These are phyloP conservation scores for Noctua comes DNA, from an alignment of 2,888 invertebrate genomes.

Conservation along the genomic window DNA sequence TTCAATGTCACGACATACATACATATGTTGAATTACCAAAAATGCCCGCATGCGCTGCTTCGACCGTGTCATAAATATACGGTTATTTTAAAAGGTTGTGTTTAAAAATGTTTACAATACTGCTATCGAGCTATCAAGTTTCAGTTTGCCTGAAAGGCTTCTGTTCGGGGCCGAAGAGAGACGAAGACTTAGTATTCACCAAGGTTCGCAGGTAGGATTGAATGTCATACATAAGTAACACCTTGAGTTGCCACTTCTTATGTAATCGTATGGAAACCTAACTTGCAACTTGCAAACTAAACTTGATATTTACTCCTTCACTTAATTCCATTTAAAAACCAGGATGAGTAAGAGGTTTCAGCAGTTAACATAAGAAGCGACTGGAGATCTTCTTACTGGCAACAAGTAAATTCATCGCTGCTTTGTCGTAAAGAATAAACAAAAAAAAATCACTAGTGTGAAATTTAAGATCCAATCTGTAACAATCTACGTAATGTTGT, in stretches of 20 bases:
- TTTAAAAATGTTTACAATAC: neutral
- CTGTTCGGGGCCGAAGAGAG: slow-evolving; percentile 10
- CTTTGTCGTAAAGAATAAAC: no score
- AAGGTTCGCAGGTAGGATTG: slow-evolving; percentile 14
- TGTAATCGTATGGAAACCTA: neutral
- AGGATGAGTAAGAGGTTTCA: neutral
- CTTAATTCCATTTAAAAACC: neutral
- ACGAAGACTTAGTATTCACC: slow-evolving; percentile 15
- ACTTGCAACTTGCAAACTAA: neutral
- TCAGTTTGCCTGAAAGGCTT: slow-evolving; percentile 39
- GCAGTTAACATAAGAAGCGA: neutral
- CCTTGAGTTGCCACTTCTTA: neutral
- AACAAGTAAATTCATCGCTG: no score
- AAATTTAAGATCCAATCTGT: no score
- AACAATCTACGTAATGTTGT: no score
- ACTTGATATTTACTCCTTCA: neutral
- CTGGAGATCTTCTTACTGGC: neutral
- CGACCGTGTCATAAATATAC: no score
- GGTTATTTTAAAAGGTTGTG: no score
- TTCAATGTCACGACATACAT: no score
- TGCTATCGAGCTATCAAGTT: slow-evolving; percentile 21
- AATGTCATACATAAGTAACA: neutral
- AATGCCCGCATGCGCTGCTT: no score
- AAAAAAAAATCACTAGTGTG: no score
- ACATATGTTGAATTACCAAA: no score